Conservation (phyloP, 2,113 vertebrate genomes). For the Lathamus discolor region DNA sequence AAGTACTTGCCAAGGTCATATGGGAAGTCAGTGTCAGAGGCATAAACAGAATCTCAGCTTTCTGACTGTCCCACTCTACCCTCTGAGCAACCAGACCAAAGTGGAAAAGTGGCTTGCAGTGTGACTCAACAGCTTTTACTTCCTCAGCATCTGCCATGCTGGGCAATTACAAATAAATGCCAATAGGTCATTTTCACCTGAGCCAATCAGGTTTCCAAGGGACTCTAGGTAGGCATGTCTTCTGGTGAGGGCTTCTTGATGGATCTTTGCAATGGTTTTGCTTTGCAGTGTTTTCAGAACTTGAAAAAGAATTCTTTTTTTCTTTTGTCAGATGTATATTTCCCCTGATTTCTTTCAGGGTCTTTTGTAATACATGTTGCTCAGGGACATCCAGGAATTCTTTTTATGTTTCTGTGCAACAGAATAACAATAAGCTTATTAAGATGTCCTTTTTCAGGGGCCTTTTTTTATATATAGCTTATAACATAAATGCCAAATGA, state of each 20-base stretch:
- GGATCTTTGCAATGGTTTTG: neutral
- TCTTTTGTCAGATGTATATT: neutral
- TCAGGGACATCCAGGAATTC: neutral
- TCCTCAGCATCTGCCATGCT: slow-evolving; percentile 12
- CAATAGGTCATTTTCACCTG: slow-evolving; percentile 4
- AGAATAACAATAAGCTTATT: neutral
- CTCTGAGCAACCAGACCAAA: slow-evolving; percentile 26
- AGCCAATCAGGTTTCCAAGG: slow-evolving; percentile 15
- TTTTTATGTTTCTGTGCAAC: neutral
- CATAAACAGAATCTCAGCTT: neutral
- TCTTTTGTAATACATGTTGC: neutral
- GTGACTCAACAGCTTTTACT: slow-evolving; percentile 57
- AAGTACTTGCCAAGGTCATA: neutral
- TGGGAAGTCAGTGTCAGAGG: neutral
- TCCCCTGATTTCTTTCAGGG: neutral
- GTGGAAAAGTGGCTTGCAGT: slow-evolving; percentile 24
- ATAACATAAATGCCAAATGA: neutral
- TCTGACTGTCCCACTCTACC: slow-evolving; percentile 24
- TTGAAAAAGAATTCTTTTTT: neutral
- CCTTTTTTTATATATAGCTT: neutral
- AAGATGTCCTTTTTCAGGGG: neutral
- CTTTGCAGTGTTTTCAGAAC: neutral
- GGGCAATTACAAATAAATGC: slow-evolving; percentile 33
- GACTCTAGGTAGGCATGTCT: neutral
- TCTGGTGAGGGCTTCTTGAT: neutral